A percentile compares a stretch with the other conserved stretches of the same genome.
Conservation (phyloP, 2,888 invertebrate genomes). For the Lasius fuliginosus region DNA sequence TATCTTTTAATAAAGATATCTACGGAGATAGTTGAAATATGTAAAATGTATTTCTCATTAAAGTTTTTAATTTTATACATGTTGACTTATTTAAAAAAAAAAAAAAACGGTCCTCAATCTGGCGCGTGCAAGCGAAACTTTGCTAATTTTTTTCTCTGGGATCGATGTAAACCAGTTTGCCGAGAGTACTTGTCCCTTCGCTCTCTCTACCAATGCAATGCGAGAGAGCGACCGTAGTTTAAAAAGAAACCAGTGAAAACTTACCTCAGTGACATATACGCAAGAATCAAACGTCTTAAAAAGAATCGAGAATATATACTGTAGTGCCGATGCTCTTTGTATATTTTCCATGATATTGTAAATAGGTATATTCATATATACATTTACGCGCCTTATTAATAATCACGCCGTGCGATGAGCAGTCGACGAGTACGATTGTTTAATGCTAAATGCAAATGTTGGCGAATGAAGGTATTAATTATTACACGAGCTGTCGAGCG, state of each 20-base stretch:
- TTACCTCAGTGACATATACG: constrained; percentile 78
- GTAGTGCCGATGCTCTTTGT: constrained; percentile 77
- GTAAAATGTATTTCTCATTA: background rate
- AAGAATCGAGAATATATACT: constrained; percentile 75
- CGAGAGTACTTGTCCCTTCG: constrained; percentile 63
- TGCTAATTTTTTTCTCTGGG: constrained; percentile 52
- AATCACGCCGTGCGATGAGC: constrained; percentile 69
- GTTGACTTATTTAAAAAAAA: constrained; percentile 15
- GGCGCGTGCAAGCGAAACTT: constrained; percentile 23
- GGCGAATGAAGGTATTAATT: constrained; percentile 37
- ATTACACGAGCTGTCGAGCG: constrained; percentile 46
- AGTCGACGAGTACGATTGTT: constrained; percentile 71
- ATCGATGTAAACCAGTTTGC: constrained; percentile 63
- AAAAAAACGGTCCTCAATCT: constrained; percentile 35
- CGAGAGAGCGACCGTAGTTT: constrained; percentile 46
- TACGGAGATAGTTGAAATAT: background rate
- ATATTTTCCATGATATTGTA: constrained; percentile 78
- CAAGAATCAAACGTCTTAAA: constrained; percentile 80
- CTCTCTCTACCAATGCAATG: constrained; percentile 36
- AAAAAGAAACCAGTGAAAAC: constrained; percentile 73
- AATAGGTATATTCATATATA: constrained; percentile 75
- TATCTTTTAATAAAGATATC: constrained; percentile 1
- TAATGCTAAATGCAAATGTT: constrained; percentile 69
- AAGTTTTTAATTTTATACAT: background rate
- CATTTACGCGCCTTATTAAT: constrained; percentile 76